These are phyloP conservation scores for Euthynnus affinis DNA, from an alignment of 2,797 vertebrate genomes.

Conservation along the genomic window DNA sequence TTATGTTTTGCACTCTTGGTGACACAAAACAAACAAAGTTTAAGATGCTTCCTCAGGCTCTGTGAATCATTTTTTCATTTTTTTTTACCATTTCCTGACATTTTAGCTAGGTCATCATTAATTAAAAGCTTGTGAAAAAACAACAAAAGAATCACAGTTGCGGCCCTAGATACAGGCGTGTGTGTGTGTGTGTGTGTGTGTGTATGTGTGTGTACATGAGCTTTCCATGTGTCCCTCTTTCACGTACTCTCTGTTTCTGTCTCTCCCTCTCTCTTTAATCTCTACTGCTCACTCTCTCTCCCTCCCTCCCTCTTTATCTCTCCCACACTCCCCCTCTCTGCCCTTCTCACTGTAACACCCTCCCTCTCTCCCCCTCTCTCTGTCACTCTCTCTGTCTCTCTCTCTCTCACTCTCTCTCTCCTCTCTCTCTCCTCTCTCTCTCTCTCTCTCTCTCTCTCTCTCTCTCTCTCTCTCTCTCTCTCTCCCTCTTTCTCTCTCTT, in stretches of 20 bases:
- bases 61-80: not conserved
- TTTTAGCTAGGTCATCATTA: not conserved
- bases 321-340: conserved; percentile 66
- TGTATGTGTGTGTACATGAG: conserved; percentile 33
- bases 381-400: conserved; percentile 55
- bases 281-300: conserved; percentile 54
- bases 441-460: conserved; percentile 65
- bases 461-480: conserved; percentile 35
- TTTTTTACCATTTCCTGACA: not conserved
- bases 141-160: not conserved
- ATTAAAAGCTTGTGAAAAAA: not conserved
- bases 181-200: conserved; percentile 17
- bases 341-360: conserved; percentile 77
- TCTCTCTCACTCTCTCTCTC: conserved; percentile 35
- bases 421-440: conserved; percentile 43
- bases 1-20: not conserved
- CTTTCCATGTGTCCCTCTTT: conserved; percentile 62
- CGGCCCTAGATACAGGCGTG: not conserved
- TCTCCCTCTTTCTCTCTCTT: conserved; percentile 59
- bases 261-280: conserved; percentile 55
- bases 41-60: not conserved
- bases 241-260: conserved; percentile 48
- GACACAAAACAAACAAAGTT: not conserved
- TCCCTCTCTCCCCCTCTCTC: conserved; percentile 58
- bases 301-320: conserved; percentile 57